Conservation (phyloP, 2,888 invertebrate species). For the Microchrysa polita region DNA sequence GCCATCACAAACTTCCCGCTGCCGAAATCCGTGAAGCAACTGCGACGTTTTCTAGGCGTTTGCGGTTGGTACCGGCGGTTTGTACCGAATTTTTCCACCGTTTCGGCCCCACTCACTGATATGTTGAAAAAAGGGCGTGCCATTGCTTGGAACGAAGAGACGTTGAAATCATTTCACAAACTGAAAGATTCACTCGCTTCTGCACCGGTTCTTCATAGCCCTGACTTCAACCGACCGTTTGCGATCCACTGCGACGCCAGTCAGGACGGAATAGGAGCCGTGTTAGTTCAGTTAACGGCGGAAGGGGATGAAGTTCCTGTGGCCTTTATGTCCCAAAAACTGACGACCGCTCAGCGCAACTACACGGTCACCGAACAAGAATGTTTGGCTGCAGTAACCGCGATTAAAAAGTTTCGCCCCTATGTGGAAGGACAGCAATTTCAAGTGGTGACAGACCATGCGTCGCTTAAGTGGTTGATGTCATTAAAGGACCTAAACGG, state of each 20-base stretch:
- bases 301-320: conserved; percentile 43
- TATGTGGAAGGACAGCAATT: neutral
- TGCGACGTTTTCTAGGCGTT: conserved; percentile 50
- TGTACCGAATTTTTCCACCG: conserved; percentile 46
- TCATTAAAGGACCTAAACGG: neutral
- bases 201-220: conserved; percentile 45
- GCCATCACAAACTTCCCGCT: conserved; percentile 46
- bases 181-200: conserved; percentile 32
- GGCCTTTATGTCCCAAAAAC: conserved; percentile 46
- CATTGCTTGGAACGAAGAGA: neutral
- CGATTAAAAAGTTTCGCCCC: neutral
- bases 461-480: neutral
- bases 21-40: conserved; percentile 43
- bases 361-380: neutral
- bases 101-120: conserved; percentile 48
- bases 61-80: conserved; percentile 50
- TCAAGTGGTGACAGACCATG: neutral
- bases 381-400: neutral
- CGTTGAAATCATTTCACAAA: conserved; percentile 26
- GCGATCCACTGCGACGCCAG: conserved; percentile 48
- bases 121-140: neutral
- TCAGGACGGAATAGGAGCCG: conserved; percentile 39
- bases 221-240: conserved; percentile 47
- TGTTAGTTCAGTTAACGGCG: conserved; percentile 41
- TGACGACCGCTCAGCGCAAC: conserved; percentile 45